Base-by-base conservation (phyloP, 2,113 vertebrate genomes). In the Solenodon paradoxus region DNA sequence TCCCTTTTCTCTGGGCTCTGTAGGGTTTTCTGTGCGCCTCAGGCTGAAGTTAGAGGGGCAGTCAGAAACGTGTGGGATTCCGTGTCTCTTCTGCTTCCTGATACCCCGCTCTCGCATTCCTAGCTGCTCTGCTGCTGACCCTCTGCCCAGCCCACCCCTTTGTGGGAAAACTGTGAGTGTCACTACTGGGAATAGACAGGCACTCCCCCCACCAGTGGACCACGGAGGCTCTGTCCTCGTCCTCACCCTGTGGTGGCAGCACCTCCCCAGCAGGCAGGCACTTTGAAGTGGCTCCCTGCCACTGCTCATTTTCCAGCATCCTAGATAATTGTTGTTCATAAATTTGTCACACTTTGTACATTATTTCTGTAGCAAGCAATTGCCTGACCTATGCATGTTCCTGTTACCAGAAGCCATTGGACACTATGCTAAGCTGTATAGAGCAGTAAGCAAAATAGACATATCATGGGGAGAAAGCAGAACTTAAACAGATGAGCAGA, bases 31-130 rank as follows among this genome's bases (percentile, higher is more conserved):
- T 66, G 51, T 19, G 1, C n/a, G 9, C 17, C 3, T n/a, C 61
- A 71, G 20, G 13, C 9, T 30, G 59, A n/a, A 40, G 9, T 24
- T 64, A 13, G 42, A 61, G 22, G 47, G 32, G n/a, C 30, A 6
- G 1, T n/a, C 2, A 0, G n/a, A 22, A n/a, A 19, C 2, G 4
- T 5, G 6, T 35, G 32, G 35, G 3, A 45, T 42, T 63, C 42
- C 17, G 0, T 11, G 15, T 47, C 63, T 28, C 22, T 49, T 20
- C 42, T 53, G 45, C 53, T 57, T 57, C 53, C 40, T 13, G 42
- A 40, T 45, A 0, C 12, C 12, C n/a, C 26, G 28, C 45, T 9
- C 19, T 35, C 59, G 16, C 13, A 13, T 19, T 89, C 49, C 72
- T 30, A 28, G 45, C 86, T 75, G 66, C 59, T 42, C 53, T 49